Evolutionary conservation across 1,140 invertebrate species (phyloP).

Genomic region (Arctopsyche grandis): DNA sequence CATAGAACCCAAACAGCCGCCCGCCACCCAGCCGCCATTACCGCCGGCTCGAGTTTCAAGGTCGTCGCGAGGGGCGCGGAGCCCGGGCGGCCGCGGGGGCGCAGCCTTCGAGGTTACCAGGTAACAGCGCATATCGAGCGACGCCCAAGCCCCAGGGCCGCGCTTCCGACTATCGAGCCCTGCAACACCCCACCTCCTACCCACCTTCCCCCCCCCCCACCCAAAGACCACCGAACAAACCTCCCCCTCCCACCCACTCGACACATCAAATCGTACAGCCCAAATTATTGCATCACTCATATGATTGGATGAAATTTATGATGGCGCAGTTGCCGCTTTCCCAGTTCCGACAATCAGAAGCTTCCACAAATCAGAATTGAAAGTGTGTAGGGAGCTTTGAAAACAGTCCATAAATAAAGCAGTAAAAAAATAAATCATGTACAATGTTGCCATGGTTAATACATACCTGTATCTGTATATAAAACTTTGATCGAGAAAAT

Average conservation of each 20-base stretch:
- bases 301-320: neutral
- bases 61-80: slow-evolving; percentile 53
- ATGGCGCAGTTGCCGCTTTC: too few species aligned
- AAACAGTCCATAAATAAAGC: too few species aligned
- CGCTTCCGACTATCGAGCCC: slow-evolving; percentile 15
- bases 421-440: too few species aligned
- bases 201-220: neutral
- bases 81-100: slow-evolving; percentile 31
- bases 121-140: slow-evolving; percentile 52
- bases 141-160: slow-evolving; percentile 20
- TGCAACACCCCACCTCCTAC: neutral
- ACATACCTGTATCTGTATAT: too few species aligned
- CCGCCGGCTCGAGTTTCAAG: slow-evolving; percentile 53
- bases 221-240: too few species aligned
- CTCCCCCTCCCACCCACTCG: neutral
- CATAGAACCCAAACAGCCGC: slow-evolving; percentile 37
- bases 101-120: slow-evolving; percentile 53
- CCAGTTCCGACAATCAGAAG: too few species aligned
- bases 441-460: too few species aligned
- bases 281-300: neutral
- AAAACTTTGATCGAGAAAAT: too few species aligned
- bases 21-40: slow-evolving; percentile 46
- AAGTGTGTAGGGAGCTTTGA: too few species aligned
- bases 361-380: too few species aligned
- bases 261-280: neutral